Evolutionary conservation across 2,113 vertebrate genomes (phyloP), one percentile per base, ranked within the genome.

Genomic region (Hoplias malabaricus): DNA sequence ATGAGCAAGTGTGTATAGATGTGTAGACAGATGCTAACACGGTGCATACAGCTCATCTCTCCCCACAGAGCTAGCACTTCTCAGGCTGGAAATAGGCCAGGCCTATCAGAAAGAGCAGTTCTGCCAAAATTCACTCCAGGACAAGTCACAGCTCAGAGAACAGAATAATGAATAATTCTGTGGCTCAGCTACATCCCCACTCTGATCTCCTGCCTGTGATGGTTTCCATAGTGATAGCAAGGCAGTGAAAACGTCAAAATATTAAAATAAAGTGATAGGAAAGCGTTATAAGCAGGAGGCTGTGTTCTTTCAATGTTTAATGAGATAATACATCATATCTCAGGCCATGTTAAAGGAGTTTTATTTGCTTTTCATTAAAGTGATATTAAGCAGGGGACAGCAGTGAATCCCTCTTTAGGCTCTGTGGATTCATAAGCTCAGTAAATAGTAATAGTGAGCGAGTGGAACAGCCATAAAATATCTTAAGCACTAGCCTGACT

Each of bases 101-200:
- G 65, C 19, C n/a, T 68, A 40, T 43, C n/a, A n/a, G 66, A 43
- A 21, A 34, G 69, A 53, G 50, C 36, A 36, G 13, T 59, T 59
- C 56, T 31, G 27, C 57, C 12, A 29, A 61, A 29, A 33, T 14
- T 16, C 27, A 63, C 72, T 50, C 27, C 43, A 36, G 29, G 72
- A 65, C 10, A 11, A 65, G 71, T 46, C 14, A 3, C 73, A 75
- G 25, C 23, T 59, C 34, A 13, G 9, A n/a, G 34, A 65, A 65
- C 27, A 75, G 21, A 50, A 75, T 38, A 65, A 46, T 50, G 61
- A 75, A 53, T 53, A 75, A 65, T 53, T 63, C 57, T 63, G 14
- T 1, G 7, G 3, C 2, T 53, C 13, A 34, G 14, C 23, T 61
- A 19, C 56, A 14, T 19, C 14, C 27, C 62, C 19, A 61, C n/a